Base-by-base conservation (phyloP, 2,113 vertebrate genomes). In the Xiphophorus couchianus region DNA sequence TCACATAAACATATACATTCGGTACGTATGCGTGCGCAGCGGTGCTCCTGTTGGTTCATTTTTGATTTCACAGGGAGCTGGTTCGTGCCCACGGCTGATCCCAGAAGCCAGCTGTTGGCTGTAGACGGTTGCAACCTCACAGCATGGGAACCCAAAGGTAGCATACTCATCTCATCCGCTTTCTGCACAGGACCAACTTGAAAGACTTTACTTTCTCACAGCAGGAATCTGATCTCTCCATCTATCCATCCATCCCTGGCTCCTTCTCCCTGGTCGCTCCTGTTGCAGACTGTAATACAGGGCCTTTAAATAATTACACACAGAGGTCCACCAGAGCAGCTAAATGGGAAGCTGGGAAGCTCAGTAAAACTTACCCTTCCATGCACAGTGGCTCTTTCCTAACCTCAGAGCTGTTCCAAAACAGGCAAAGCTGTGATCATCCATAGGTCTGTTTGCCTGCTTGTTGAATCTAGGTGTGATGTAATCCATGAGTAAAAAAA, bases 261-360 rank as follows among this genome's bases (percentile, higher is more conserved):
- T 67, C 22, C n/a, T 62, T 66, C 22, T 51, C 73, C 76, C 29
- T 69, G 42, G 9, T 80, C 76, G 37, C 62, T 58, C 8, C 51
- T 58, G 51, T 25, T 58, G 14, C n/a, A 80, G 71, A 74, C 79
- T 89, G 80, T 74, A 85, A 88, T 88, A 83, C 83, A 75, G 69
- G 74, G 77, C 74, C 78, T 80, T 91, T 90, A 81, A 91, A 91
- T 94, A 91, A 93, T 92, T 88, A 88, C 89, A 84, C 80, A 77
- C 81, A 79, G 69, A 88, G 80, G 83, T 83, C 81, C 71, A 84
- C 86, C 71, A 82, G 69, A 80, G 81, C 11, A 3, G 69, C 69
- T 54, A 12, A 82, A 81, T 66, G 77, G 76, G 80, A 84, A 82
- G 78, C 69, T 17, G 63, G 28, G 35, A 37, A 58, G 76, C 85